These are phyloP conservation scores for Vandiemenella viatica DNA, from an alignment of 2,888 invertebrate species.

Conservation along the genomic window DNA sequence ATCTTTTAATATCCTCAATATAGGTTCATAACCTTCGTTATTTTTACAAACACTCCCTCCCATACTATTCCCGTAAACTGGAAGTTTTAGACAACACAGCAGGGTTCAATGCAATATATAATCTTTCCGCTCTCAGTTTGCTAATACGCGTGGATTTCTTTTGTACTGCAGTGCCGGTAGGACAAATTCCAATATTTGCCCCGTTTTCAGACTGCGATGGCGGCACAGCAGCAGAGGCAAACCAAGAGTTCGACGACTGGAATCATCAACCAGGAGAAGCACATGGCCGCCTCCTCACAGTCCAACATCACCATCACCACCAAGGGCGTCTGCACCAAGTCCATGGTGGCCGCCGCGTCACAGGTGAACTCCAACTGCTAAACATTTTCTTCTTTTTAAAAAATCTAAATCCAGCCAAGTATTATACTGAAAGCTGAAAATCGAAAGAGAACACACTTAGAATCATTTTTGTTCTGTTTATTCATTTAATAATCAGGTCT, in stretches of 20 bases:
- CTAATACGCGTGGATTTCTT: too few species aligned
- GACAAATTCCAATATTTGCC: too few species aligned
- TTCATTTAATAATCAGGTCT: too few species aligned
- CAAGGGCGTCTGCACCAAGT: slow-evolving; percentile 53
- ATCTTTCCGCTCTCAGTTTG: too few species aligned
- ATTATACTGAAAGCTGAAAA: background rate
- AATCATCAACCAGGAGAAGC: slow-evolving; percentile 57
- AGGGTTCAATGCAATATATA: too few species aligned
- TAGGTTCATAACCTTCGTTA: too few species aligned
- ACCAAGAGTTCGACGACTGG: slow-evolving; percentile 60
- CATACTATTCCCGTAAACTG: too few species aligned
- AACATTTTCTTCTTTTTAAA: background rate
- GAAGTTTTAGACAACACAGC: too few species aligned
- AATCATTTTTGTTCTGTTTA: background rate
- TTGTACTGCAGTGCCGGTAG: too few species aligned
- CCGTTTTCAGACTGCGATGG: slow-evolving; percentile 30
- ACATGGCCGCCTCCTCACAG: slow-evolving; percentile 55
- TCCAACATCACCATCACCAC: slow-evolving; percentile 65
- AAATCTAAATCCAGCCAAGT: too few species aligned
- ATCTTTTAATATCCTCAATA: too few species aligned
- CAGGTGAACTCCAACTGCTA: slow-evolving; percentile 14
- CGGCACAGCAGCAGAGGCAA: slow-evolving; percentile 60
- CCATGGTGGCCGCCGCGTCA: slow-evolving; percentile 25
- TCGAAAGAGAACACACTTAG: background rate
- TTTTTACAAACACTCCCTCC: too few species aligned